Base-by-base conservation (phyloP, 2,113 vertebrate genomes). In the Gobio gobio region DNA sequence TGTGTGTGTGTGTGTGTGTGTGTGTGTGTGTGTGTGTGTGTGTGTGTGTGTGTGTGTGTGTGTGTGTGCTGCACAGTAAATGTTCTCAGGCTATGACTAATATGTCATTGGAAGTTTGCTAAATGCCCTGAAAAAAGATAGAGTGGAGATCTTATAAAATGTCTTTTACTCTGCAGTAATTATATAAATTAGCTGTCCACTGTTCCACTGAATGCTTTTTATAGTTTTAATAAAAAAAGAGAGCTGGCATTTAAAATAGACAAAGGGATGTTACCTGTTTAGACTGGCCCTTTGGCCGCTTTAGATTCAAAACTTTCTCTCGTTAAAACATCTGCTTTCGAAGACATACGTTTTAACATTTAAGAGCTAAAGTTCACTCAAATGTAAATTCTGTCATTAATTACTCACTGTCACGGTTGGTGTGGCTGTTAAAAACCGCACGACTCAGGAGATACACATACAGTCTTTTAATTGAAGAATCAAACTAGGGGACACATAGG, bases 41-140 rank as follows among this genome's bases (percentile, higher is more conserved):
- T 68, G 29, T 68, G 29, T 36, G 18, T 29, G 18, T 43, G 7
- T 43, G 73, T 49, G n/a, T 75, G 24, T 75, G 45, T 10, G 66
- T 70, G 8, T 40, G 29, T 70, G 33, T 43, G 24, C 2, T 73
- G 70, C 47, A 51, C n/a, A 45, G 43, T 22, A 54, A 20, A 20
- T 22, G 78, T 84, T 77, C 45, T n/a, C 58, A 26, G 49, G 20
- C 49, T 79, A 54, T 84, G 83, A 51, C 83, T 78, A 51, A 51
- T 68, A 51, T 59, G 40, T 58, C 47, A 79, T 24, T 78, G 16
- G 36, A 85, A 29, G 36, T 47, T 10, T 56, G 24, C 63, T 79
- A 84, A 84, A 78, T 78, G n/a, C 29, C 22, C 74, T 58, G 45
- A 43, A 33, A 77, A 73, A 47, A 66, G 20, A 77, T 29, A 20